Conservation (phyloP, 1,140 invertebrate genomes). For the Drosophila burlai region DNA sequence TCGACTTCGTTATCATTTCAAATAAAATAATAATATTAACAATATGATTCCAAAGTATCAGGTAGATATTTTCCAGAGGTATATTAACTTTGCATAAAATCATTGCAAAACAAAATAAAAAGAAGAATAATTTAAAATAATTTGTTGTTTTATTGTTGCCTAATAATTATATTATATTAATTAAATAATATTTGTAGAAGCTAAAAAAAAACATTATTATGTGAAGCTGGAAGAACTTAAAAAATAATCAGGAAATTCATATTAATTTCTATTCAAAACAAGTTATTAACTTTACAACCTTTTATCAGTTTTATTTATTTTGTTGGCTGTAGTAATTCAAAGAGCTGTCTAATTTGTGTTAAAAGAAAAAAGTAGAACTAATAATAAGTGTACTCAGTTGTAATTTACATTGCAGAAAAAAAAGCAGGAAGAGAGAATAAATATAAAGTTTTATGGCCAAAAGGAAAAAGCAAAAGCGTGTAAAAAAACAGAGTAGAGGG, state of each 20-base stretch:
- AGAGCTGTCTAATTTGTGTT: background rate
- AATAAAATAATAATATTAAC: background rate
- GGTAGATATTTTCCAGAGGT: background rate
- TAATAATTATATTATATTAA: too few relatives aligned
- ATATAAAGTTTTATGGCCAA: conserved; percentile 30
- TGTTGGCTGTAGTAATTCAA: background rate
- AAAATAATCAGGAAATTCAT: background rate
- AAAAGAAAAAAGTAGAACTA: background rate
- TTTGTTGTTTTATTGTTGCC: background rate
- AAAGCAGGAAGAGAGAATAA: background rate
- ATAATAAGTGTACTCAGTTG: conserved; percentile 1
- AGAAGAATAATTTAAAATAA: too few relatives aligned
- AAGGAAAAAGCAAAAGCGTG: conserved; percentile 10
- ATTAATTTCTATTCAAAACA: background rate
- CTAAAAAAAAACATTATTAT: too few relatives aligned
- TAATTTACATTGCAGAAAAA: background rate
- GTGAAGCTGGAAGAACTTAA: background rate
- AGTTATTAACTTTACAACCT: background rate
- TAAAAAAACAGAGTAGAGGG: conserved; percentile 2
- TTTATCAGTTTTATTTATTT: background rate
- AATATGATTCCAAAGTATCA: background rate
- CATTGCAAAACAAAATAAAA: too few relatives aligned
- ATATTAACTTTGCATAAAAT: too few relatives aligned
- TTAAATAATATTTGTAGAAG: background rate
- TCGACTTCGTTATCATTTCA: background rate